These are phyloP conservation scores for Tokudaia tokunoshimensis DNA, from an alignment of 2,797 vertebrate genomes.

Conservation along the genomic window DNA sequence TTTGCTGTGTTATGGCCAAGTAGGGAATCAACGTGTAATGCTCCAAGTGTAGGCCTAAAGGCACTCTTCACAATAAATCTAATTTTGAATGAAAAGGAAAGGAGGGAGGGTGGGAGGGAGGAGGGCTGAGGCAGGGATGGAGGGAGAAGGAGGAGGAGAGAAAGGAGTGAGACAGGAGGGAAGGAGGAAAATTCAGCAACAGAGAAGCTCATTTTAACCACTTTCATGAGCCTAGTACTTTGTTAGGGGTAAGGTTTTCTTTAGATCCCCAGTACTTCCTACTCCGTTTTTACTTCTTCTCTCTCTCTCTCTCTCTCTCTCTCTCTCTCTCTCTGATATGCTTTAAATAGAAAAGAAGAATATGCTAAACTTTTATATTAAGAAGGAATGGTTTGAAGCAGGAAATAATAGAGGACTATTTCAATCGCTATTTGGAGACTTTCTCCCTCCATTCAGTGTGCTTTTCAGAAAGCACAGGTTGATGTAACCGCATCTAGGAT, in stretches of 20 bases:
- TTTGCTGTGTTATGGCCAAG: background rate
- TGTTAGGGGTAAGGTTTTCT: background rate
- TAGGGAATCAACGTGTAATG: slow-evolving; percentile 22
- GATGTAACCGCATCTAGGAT: background rate
- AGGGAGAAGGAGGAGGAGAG: background rate
- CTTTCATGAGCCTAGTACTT: slow-evolving; percentile 4
- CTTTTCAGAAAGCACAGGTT: background rate
- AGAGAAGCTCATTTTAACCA: background rate
- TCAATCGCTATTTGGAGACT: background rate
- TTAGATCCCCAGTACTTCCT: slow-evolving; percentile 22
- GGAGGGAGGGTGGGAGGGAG: background rate
- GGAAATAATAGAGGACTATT: slow-evolving; percentile 30
- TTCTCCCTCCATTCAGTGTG: background rate
- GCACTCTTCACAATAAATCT: slow-evolving; percentile 8
- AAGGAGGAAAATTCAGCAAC: background rate
- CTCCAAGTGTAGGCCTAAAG: slow-evolving; percentile 10
- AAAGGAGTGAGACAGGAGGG: too few relatives aligned
- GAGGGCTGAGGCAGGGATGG: background rate
- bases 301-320: background rate
- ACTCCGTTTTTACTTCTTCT: slow-evolving; percentile 16
- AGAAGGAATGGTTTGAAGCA: slow-evolving; percentile 48
- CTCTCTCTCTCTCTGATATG: background rate
- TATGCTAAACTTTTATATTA: slow-evolving; percentile 59
- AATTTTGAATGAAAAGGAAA: slow-evolving; percentile 13
- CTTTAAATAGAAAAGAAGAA: slow-evolving; percentile 49